Evolutionary conservation across 1,140 invertebrate genomes (phyloP).

Genomic region (Zaprionus ornatus): DNA sequence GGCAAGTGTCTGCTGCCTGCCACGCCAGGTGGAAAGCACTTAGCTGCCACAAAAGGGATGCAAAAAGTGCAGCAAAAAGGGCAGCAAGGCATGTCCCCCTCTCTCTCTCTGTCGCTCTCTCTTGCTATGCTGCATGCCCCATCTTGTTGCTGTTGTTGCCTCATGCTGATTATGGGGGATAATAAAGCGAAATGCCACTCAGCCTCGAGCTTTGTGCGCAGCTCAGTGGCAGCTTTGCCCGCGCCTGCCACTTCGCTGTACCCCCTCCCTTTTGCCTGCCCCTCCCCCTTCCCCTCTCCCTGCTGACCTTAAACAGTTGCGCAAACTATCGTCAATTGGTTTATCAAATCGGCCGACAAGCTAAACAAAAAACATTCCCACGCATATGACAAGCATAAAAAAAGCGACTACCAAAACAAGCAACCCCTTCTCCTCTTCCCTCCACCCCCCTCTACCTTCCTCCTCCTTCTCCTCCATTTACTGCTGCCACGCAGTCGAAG

Average conservation of each 20-base stretch:
- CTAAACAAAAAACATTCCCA: conserved; percentile 62
- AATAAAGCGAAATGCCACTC: conserved; percentile 76
- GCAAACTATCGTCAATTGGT: conserved; percentile 48
- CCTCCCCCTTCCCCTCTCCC: not conserved
- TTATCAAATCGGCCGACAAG: conserved; percentile 37
- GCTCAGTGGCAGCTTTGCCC: not conserved
- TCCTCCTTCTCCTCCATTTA: not conserved
- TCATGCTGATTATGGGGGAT: conserved; percentile 68
- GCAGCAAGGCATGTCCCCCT: conserved; percentile 4
- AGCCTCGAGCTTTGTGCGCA: conserved; percentile 43
- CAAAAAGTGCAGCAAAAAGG: conserved; percentile 13
- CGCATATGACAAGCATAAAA: conserved; percentile 24
- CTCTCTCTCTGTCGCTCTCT: not conserved
- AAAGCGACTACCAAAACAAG: conserved; percentile 16
- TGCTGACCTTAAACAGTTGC: conserved; percentile 19
- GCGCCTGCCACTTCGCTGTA: not conserved
- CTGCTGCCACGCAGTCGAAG: conserved; percentile 17
- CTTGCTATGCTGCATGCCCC: not conserved
- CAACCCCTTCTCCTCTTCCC: not conserved
- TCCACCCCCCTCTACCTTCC: not conserved
- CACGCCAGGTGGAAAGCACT: conserved; percentile 71
- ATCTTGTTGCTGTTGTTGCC: conserved; percentile 24
- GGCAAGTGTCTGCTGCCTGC: conserved; percentile 47
- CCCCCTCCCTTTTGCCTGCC: not conserved
- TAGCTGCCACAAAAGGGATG: conserved; percentile 42